A percentile compares a stretch with the other conserved stretches of the same genome.
phyloP scores from a whole-genome alignment of 1,140 invertebrate species.

The Megalonaias nervosa region DNA sequence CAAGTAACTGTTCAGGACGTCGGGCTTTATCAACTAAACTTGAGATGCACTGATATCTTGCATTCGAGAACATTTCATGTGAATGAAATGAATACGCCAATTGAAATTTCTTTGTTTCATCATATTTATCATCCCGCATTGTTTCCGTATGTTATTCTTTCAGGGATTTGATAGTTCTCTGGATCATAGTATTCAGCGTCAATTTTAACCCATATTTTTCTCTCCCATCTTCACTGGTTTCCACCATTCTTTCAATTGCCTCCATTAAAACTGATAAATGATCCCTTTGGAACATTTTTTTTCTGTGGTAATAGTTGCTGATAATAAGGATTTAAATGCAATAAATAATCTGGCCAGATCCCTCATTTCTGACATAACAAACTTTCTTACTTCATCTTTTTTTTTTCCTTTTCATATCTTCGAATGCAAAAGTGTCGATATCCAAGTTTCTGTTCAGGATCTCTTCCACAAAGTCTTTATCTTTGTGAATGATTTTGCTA shows the following conservation, averaged over 20 bases:
- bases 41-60: background rate
- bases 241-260: background rate
- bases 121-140: background rate
- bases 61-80: background rate
- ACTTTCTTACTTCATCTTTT: no score
- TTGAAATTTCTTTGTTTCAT: background rate
- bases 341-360: no score
- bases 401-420: no score
- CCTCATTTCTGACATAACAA: no score
- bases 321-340: no score
- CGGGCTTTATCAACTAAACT: background rate
- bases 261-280: no score
- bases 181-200: background rate
- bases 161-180: background rate
- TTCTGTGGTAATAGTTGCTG: no score
- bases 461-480: no score
- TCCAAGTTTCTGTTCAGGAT: no score
- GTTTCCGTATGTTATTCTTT: background rate
- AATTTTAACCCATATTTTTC: background rate
- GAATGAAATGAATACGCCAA: background rate
- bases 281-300: no score
- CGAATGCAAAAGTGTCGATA: no score
- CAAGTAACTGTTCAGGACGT: background rate
- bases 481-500: no score
- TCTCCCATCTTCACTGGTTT: background rate